These are phyloP conservation scores for Natrix natrix DNA, from an alignment of 2,797 vertebrate genomes.

Conservation along the genomic window DNA sequence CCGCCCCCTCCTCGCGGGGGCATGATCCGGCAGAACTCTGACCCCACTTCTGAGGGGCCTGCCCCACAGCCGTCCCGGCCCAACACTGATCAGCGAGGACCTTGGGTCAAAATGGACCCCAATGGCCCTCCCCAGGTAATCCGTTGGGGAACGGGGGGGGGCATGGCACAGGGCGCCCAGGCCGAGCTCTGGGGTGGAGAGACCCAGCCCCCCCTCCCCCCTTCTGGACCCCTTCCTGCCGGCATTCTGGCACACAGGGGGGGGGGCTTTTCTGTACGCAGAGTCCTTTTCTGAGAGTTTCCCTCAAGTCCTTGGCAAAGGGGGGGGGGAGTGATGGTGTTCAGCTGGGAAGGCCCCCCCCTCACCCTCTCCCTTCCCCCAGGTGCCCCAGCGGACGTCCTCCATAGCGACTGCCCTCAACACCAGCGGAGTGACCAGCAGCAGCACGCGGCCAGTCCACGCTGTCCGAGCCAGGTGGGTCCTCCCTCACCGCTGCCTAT, in stretches of 20 bases:
- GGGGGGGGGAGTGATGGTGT: background rate
- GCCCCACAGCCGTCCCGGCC: constrained; percentile 70
- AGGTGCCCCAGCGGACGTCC: constrained; percentile 91
- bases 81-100: constrained; percentile 75
- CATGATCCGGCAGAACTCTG: constrained; percentile 89
- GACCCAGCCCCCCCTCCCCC: background rate
- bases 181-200: too few relatives aligned
- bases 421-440: constrained; percentile 82
- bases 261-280: fast-evolving
- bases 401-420: constrained; percentile 91
- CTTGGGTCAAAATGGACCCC: constrained; percentile 86
- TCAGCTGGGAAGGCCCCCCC: background rate
- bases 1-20: constrained; percentile 82
- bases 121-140: constrained; percentile 84
- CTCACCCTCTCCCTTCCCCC: background rate
- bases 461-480: constrained; percentile 88
- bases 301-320: background rate
- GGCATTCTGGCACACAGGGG: too few relatives aligned
- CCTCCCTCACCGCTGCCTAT: fast-evolving
- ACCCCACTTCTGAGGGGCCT: constrained; percentile 89
- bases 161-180: too few relatives aligned
- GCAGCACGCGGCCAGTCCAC: constrained; percentile 78
- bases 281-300: too few relatives aligned
- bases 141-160: fast-evolving
- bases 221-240: background rate